phyloP scores from a whole-genome alignment of 2,888 invertebrate genomes.

The Dolichopus griseipennis region DNA sequence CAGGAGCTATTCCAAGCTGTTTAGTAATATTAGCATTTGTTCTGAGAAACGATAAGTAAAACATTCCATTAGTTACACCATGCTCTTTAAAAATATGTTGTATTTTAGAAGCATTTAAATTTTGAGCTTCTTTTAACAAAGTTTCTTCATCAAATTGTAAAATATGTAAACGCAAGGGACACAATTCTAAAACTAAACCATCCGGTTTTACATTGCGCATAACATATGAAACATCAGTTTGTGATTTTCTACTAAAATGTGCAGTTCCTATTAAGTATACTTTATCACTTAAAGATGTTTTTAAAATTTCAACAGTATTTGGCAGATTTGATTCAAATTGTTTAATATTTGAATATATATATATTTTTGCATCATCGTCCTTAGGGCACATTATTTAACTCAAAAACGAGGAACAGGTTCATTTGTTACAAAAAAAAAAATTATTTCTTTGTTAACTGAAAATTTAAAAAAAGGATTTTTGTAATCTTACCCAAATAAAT shows the following conservation, averaged over 20 bases:
- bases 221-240: conserved; percentile 72
- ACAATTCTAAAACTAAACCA: conserved; percentile 82
- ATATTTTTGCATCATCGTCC: neutral
- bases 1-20: conserved; percentile 90
- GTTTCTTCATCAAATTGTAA: conserved; percentile 79
- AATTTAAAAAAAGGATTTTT: neutral
- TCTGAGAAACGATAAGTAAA: conserved; percentile 75
- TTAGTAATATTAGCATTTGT: conserved; percentile 85
- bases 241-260: conserved; percentile 86
- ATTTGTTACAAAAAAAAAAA: neutral
- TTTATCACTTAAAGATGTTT: conserved; percentile 63
- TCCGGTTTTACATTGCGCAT: conserved; percentile 47
- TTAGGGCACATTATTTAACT: neutral
- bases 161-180: conserved; percentile 73
- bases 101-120: conserved; percentile 63
- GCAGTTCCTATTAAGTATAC: conserved; percentile 90
- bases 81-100: conserved; percentile 26
- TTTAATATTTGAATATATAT: conserved; percentile 17
- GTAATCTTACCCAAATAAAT: neutral
- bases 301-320: conserved; percentile 63
- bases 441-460: neutral
- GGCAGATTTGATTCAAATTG: conserved; percentile 27
- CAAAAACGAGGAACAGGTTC: neutral
- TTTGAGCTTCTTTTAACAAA: conserved; percentile 72
- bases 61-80: conserved; percentile 51